Evolutionary conservation across 1,140 invertebrate genomes (phyloP), one percentile per base, ranked within the genome.

Genomic region (Drosophila pseudoananassae): DNA sequence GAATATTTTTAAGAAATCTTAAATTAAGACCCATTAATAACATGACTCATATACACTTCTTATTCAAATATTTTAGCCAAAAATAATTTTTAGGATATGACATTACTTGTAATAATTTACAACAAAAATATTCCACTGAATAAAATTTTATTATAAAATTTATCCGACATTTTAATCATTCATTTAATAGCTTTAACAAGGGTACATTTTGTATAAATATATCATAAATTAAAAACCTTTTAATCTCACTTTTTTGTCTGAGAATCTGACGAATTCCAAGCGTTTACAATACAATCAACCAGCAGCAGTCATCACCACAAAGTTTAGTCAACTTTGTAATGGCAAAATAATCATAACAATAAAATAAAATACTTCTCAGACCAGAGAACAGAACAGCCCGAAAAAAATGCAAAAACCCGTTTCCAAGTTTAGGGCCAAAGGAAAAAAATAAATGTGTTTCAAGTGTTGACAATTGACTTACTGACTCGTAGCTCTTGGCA

Each of bases 401-500:
- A 1, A 14, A 40, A 40, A 40, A 40, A 40, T 6, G 38, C 23
- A 57, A 85, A 57, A 85, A 85, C 81, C 69, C 56, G 81, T 85
- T 85, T 15, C 7, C 49, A 38, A 58, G 56, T 59, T 75, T 59
- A 53, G 68, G 68, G 61, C 54, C 59, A 53, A 31, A 17, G 20
- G 15, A 4, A 12, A 4, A 23, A 36, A 45, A 40, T 43, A 81
- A 71, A 57, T 75, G 54, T 69, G 40, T 72, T 69, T 72, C 56
- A 88, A 82, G 75, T 79, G 83, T 68, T 71, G 78, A 83, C 83
- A 87, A 88, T 87, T 87, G 83, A 87, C 83, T 87, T 76, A 88
- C 78, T 87, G 83, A 88, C 75, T 87, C 59, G 65, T 76, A 71
- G 70, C 82, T 70, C 31, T 54, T 59, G 81, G 73, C 33, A n/a